phyloP scores from a whole-genome alignment of 2,113 vertebrate species.

The Tonatia bakeri region DNA sequence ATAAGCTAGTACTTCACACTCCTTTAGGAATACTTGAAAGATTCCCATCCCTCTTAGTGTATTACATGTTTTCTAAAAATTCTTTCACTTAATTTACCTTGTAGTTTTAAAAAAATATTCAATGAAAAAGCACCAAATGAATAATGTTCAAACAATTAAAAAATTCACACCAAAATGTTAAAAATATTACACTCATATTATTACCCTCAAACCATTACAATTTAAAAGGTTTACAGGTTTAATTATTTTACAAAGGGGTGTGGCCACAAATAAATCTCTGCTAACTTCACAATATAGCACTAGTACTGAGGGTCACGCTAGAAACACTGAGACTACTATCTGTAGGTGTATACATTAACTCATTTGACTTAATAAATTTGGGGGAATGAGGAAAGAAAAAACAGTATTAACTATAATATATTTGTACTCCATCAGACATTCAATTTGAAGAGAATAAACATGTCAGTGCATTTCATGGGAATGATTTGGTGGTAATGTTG shows the following conservation, averaged over 20 bases:
- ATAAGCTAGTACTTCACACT: background rate
- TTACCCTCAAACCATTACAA: background rate
- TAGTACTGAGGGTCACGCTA: background rate
- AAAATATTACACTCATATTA: background rate
- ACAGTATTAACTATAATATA: background rate
- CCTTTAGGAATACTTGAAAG: background rate
- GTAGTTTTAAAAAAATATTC: background rate
- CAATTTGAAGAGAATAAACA: background rate
- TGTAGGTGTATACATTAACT: background rate
- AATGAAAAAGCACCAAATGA: background rate
- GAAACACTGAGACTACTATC: background rate
- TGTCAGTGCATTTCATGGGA: background rate
- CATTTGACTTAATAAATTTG: background rate
- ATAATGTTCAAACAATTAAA: background rate
- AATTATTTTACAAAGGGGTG: background rate
- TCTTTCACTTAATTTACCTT: background rate
- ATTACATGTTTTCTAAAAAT: background rate
- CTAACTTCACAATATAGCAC: background rate
- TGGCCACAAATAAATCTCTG: background rate
- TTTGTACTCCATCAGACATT: background rate
- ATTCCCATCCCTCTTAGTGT: background rate
- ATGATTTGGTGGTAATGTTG: background rate
- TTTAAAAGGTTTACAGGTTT: background rate
- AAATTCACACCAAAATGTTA: background rate
- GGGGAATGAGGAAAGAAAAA: background rate